Conservation (phyloP, 2,113 vertebrate genomes). For the Sprattus sprattus region DNA sequence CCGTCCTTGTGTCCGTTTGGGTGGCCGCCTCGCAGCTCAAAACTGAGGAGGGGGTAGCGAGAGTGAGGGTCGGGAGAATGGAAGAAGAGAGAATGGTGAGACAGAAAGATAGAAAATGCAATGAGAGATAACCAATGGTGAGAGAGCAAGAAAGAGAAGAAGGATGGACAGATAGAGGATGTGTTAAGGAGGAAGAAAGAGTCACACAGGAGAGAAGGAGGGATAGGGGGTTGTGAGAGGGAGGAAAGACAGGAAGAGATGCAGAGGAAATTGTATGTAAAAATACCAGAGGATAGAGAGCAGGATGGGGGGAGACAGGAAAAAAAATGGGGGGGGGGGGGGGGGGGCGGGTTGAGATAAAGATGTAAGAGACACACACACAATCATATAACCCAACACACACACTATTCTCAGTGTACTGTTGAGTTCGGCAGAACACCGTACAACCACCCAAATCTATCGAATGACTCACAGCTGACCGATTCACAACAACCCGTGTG, state of each 20-base stretch:
- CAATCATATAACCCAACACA: too few relatives aligned
- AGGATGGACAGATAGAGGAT: not conserved
- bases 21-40: constrained; percentile 69
- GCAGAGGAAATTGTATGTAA: not conserved
- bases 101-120: not conserved
- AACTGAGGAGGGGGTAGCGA: constrained; percentile 24
- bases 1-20: constrained; percentile 65
- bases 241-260: too few relatives aligned
- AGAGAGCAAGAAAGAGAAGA: not conserved
- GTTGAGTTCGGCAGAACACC: not conserved
- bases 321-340: too few relatives aligned
- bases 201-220: not conserved
- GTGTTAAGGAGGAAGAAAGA: not conserved
- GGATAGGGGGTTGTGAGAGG: not conserved
- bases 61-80: not conserved
- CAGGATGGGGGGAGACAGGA: not conserved
- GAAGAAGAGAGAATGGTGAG: not conserved
- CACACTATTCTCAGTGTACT: too few relatives aligned
- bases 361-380: too few relatives aligned
- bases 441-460: not conserved
- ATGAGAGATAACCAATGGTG: not conserved
- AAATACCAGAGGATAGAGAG: too few relatives aligned
- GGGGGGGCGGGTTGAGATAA: too few relatives aligned
- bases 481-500: not conserved
- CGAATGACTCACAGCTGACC: not conserved